Percentiles rank a stretch among this genome's conserved stretches.
phyloP scores from a whole-genome alignment of 2,888 invertebrate genomes.

The Megalurothrips usitatus region DNA sequence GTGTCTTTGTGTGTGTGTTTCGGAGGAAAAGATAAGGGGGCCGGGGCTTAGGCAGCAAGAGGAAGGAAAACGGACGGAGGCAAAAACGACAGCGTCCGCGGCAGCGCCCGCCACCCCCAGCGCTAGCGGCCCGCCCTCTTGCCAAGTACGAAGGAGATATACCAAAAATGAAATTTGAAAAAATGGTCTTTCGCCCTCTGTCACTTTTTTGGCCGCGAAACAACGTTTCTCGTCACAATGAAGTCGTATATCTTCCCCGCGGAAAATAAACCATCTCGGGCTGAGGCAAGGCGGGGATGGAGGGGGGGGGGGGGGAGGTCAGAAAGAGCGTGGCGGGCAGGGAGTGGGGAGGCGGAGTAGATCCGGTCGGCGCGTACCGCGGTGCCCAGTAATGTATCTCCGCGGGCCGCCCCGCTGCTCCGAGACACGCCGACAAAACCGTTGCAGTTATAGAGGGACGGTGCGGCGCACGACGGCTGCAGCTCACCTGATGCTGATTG shows the following conservation, averaged over 20 bases:
- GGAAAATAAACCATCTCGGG: not conserved
- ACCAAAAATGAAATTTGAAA: not conserved
- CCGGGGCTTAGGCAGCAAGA: not conserved
- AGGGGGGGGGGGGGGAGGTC: not conserved
- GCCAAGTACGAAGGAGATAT: not conserved
- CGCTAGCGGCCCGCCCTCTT: not conserved
- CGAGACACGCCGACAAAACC: too few relatives aligned
- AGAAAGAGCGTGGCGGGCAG: not conserved
- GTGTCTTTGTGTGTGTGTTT: too few relatives aligned
- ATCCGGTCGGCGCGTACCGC: not conserved
- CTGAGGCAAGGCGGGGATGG: not conserved
- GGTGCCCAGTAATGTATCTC: too few relatives aligned
- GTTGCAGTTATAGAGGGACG: too few relatives aligned
- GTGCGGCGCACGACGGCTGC: too few relatives aligned
- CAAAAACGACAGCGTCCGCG: not conserved
- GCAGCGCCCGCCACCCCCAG: not conserved
- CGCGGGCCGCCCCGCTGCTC: too few relatives aligned
- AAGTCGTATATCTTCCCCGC: constrained; percentile 5
- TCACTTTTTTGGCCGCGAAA: constrained; percentile 1
- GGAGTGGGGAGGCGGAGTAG: not conserved
- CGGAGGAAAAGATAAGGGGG: too few relatives aligned
- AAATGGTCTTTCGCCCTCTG: not conserved
- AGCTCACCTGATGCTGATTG: not conserved
- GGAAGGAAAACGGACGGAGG: not conserved
- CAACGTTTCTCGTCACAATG: constrained; percentile 24